These are phyloP conservation scores for Aphaenogaster floridana DNA, from an alignment of 1,140 invertebrate genomes.

Conservation along the genomic window DNA sequence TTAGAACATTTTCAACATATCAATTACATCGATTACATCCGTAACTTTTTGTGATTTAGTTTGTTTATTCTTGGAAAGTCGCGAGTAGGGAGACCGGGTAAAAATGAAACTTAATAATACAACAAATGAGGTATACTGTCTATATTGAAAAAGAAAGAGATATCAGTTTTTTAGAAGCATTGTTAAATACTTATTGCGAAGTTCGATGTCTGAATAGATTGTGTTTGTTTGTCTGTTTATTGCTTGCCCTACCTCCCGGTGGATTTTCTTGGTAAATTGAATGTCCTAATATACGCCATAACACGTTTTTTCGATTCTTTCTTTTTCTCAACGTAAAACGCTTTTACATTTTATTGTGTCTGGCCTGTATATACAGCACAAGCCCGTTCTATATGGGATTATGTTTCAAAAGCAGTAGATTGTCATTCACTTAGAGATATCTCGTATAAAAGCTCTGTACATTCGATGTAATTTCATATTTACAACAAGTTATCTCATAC, in stretches of 20 bases:
- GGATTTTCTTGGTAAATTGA: slow-evolving; percentile 88
- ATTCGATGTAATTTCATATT: slow-evolving; percentile 66
- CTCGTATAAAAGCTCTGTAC: slow-evolving; percentile 48
- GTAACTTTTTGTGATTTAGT: not conserved
- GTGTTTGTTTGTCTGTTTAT: slow-evolving; percentile 86
- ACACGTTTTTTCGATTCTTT: slow-evolving; percentile 70
- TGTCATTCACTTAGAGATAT: slow-evolving; percentile 69
- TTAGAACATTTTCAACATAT: not conserved
- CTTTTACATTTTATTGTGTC: slow-evolving; percentile 73
- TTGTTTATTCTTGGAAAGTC: slow-evolving; percentile 2
- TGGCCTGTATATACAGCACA: slow-evolving; percentile 81
- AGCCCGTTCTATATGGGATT: slow-evolving; percentile 83
- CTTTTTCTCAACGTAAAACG: slow-evolving; percentile 74
- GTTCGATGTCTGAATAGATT: slow-evolving; percentile 83
- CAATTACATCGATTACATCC: not conserved
- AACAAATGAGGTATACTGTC: slow-evolving; percentile 4
- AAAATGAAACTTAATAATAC: slow-evolving; percentile 18
- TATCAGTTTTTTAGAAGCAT: slow-evolving; percentile 62
- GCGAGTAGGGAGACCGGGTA: not conserved
- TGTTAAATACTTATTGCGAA: slow-evolving; percentile 70
- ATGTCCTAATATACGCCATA: slow-evolving; percentile 84
- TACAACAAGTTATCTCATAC: slow-evolving; percentile 52
- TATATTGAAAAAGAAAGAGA: slow-evolving; percentile 18
- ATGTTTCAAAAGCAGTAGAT: slow-evolving; percentile 83
- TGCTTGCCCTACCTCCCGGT: slow-evolving; percentile 86